A percentile compares a stretch with the other conserved stretches of the same genome.
These are phyloP conservation scores for Calliopum simillimum DNA, from an alignment of 2,888 invertebrate species.

Conservation along the genomic window DNA sequence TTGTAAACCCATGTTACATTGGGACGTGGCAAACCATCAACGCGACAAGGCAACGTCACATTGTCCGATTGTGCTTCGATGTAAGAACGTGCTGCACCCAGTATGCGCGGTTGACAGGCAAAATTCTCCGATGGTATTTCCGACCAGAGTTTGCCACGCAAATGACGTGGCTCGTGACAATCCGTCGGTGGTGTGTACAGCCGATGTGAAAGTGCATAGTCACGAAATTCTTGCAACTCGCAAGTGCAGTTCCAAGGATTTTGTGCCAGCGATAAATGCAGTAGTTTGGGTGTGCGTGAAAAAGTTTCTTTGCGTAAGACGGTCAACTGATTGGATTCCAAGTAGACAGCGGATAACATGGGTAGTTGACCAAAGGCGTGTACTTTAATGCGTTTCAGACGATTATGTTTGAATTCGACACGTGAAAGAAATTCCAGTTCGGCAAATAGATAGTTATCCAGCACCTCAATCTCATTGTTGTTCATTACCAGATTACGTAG, in stretches of 20 bases:
- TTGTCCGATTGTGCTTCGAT: conserved; percentile 75
- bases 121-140: conserved; percentile 79
- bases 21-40: conserved; percentile 75
- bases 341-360: conserved; percentile 75
- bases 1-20: conserved; percentile 76
- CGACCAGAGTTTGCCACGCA: conserved; percentile 80
- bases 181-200: conserved; percentile 81
- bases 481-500: conserved; percentile 80
- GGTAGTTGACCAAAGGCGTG: conserved; percentile 79
- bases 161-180: conserved; percentile 77
- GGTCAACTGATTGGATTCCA: conserved; percentile 81
- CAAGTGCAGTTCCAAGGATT: conserved; percentile 94
- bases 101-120: conserved; percentile 83
- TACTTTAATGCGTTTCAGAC: conserved; percentile 76
- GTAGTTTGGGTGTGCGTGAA: conserved; percentile 74
- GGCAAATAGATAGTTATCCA: conserved; percentile 82
- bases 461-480: conserved; percentile 78
- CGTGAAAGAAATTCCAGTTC: conserved; percentile 80
- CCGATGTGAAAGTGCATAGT: conserved; percentile 79
- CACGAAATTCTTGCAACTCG: conserved; percentile 80
- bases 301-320: conserved; percentile 76
- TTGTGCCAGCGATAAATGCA: conserved; percentile 79
- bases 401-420: conserved; percentile 82
- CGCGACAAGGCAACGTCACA: conserved; percentile 79
- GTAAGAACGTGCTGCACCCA: conserved; percentile 67